These are phyloP conservation scores for Cyanoramphus novaezelandiae DNA, from an alignment of 2,113 vertebrate genomes.

Conservation along the genomic window DNA sequence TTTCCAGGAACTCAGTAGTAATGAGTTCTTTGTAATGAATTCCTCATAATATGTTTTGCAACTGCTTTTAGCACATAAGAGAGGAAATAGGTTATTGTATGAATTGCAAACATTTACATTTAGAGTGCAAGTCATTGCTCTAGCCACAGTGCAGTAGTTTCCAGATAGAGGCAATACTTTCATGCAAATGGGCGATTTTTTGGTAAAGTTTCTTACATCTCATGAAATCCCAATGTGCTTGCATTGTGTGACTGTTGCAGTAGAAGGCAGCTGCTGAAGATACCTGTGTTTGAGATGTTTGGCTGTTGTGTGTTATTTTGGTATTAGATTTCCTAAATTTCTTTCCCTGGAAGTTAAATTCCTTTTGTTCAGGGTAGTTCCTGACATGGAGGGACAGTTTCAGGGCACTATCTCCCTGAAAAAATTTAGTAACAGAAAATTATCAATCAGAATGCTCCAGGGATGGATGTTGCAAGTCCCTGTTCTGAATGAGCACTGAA, in stretches of 20 bases:
- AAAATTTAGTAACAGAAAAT: background rate
- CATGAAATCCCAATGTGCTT: background rate
- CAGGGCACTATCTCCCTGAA: background rate
- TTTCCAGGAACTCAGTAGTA: constrained; percentile 23
- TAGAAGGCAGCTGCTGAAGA: background rate
- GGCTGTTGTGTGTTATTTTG: background rate
- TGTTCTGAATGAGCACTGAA: background rate
- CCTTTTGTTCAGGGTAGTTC: background rate
- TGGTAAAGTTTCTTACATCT: background rate
- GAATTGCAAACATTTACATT: constrained; percentile 23
- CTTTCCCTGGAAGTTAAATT: background rate
- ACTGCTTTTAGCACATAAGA: constrained; percentile 14
- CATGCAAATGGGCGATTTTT: background rate
- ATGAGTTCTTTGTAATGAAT: constrained; percentile 43
- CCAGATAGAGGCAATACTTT: background rate
- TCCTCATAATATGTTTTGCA: constrained; percentile 61
- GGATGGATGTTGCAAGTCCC: background rate
- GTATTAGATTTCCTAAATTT: background rate
- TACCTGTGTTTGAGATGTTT: background rate
- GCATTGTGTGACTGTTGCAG: background rate
- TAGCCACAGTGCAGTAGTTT: background rate
- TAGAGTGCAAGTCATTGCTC: background rate
- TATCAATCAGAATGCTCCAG: background rate
- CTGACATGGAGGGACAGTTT: background rate
- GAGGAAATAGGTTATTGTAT: constrained; percentile 15